Conservation (phyloP, 2,113 vertebrate genomes). For the Phylloscopus trochiloides region DNA sequence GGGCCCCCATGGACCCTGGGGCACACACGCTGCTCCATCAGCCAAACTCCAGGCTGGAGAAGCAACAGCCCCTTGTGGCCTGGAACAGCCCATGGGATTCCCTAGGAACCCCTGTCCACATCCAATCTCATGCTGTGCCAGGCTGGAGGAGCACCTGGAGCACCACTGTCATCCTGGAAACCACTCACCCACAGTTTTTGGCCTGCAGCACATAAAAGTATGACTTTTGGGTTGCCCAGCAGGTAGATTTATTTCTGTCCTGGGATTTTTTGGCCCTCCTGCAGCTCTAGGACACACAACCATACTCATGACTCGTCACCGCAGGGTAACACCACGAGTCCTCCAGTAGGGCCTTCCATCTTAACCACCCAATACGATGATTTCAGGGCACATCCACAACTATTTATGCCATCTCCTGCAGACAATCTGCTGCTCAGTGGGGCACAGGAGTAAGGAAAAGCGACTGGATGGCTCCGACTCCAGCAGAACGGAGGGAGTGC, state of each 20-base stretch:
- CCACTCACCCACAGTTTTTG: not conserved
- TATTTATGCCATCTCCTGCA: not conserved
- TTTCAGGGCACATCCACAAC: not conserved
- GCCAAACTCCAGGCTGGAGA: not conserved
- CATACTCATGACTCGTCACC: rapidly evolving
- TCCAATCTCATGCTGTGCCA: not conserved
- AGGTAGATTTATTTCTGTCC: not conserved
- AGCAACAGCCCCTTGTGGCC: not conserved
- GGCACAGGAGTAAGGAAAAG: not conserved
- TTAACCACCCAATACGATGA: not conserved
- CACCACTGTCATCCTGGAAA: not conserved
- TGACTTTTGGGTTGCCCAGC: not conserved
- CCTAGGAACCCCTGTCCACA: not conserved
- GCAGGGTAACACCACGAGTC: not conserved
- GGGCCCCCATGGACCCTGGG: not conserved
- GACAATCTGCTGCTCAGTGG: not conserved
- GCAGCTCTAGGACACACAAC: not conserved
- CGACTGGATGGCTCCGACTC: not conserved
- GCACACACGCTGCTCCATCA: rapidly evolving
- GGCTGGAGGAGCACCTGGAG: not conserved
- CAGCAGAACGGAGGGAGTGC: not conserved
- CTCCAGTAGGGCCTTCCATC: not conserved
- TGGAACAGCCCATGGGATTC: not conserved
- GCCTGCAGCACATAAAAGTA: rapidly evolving
- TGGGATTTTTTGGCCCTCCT: not conserved